Base-by-base conservation (phyloP, 2,797 vertebrate genomes). In the Chelon auratus region DNA sequence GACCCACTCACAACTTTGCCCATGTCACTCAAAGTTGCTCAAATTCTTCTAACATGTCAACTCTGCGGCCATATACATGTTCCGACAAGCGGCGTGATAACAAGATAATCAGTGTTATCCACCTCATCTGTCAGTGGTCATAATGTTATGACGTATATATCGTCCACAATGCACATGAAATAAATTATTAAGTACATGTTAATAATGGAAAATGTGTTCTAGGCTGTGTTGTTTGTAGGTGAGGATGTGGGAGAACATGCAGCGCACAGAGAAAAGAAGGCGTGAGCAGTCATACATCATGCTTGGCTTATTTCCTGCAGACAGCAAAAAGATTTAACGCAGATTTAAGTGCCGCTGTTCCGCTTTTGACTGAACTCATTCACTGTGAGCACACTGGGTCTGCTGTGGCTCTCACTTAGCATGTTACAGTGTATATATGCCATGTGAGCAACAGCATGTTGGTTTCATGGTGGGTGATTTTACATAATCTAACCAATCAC, bases 291-390 rank as follows among this genome's bases (percentile, higher is more conserved):
- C 60, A 51, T 8, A 48, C 22, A 52, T 75, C 63, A 51, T 43
- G 57, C 26, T 39, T 18, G 42, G 43, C 9, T 43, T 55, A 59
- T 72, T 68, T 68, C 39, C 9, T 53, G 26, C 13, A 8, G n/a
- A 52, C 40, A n/a, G 47, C 45, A 45, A 62, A 58, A 48, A 57
- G 48, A 65, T 65, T 39, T 45, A 48, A 14, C 48, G 39, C 26
- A 59, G 48, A 51, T 72, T 20, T 20, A 48, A 65, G 24, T 48
- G 62, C 40, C 24, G 57, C 52, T 13, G 30, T 6, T 9, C 20
- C 1, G 58, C n/a, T 37, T 42, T 42, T 4, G n/a, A 22, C 63
- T 20, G 42, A 52, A 53, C 37, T 43, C 0, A 51, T 40, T 67
- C 68, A 42, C 40, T 70, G 40, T 47, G 0, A 53, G 42, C 51